Base-by-base conservation (phyloP, 2,113 vertebrate species). In the Cottus gobio region DNA sequence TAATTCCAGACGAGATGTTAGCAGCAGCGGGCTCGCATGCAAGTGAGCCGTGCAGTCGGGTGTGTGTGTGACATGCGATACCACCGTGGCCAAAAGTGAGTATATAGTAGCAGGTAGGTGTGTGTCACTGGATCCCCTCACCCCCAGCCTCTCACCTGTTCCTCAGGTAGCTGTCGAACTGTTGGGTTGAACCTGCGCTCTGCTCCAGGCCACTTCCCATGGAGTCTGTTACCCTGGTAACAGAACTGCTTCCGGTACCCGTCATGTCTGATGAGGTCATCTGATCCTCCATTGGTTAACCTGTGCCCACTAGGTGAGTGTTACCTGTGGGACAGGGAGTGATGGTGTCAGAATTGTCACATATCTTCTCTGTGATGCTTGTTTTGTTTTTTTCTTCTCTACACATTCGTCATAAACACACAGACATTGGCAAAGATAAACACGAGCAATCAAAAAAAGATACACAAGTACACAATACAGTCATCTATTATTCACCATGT, bases 71-170 rank as follows among this genome's bases (percentile, higher is more conserved):
- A 91, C 70, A 93, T 5, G 15, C 82, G 86, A 91, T 90, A 91
- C 82, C 83, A 50, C 85, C 73, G 64, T 0, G 24, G 62, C 42
- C 46, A 88, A 88, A 91, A 82, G 88, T 83, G 86, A 90, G 79
- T 63, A 66, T 87, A 85, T 81, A 60, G 86, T 71, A 73, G 77
- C 84, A 79, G 56, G 77, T 80, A 79, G 81, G 80, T 80, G 72
- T 75, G 82, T 71, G 64, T 69, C 85, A 91, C 84, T 75, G 73
- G 90, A 92, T 91, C 85, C 78, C 71, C 66, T 85, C 68, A 71
- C 78, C 46, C 36, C 34, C 34, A 70, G 37, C 13, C 67, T 70
- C 78, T 93, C 94, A 97, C 96, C 96, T 96, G 52, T 84, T 92
- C 82, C 80, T 90, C 70, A 93, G 83, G 71, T 85, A 73, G 16